A percentile compares a stretch with the other conserved stretches of the same genome.
phyloP scores from a whole-genome alignment of 1,140 invertebrate genomes.

The Brachionus manjavacas region DNA sequence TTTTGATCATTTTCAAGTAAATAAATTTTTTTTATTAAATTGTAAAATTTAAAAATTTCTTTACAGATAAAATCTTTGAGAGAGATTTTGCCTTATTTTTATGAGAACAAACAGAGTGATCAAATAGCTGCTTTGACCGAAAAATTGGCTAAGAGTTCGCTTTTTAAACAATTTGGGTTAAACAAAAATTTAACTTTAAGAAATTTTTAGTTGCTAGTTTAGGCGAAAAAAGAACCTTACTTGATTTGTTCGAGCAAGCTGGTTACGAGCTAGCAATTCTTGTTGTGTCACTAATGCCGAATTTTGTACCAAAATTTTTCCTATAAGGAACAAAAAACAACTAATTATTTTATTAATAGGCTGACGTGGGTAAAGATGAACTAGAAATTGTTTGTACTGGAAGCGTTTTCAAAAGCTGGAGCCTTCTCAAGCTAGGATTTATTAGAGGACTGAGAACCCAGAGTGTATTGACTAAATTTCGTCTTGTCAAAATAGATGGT shows the following conservation, averaged over 20 bases:
- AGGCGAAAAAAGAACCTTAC: conserved; percentile 18
- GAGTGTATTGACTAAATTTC: background rate
- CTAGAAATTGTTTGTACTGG: conserved; percentile 83
- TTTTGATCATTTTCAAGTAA: conserved; percentile 30
- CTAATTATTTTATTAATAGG: background rate
- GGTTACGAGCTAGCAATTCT: conserved; percentile 2
- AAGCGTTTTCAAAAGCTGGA: conserved; percentile 91
- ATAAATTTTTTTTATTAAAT: background rate
- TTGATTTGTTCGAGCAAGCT: conserved; percentile 27
- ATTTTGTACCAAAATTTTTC: background rate
- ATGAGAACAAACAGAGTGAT: conserved; percentile 4
- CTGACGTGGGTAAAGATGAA: conserved; percentile 53
- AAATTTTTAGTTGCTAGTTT: background rate
- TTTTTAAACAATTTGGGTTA: background rate
- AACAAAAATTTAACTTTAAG: background rate
- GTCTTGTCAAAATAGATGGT: background rate
- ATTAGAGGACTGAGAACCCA: background rate
- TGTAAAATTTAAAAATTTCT: background rate
- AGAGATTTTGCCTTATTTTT: conserved; percentile 36
- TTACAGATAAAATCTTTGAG: conserved; percentile 24
- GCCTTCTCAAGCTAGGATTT: conserved; percentile 62
- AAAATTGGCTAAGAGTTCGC: conserved; percentile 23
- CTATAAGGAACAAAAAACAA: background rate
- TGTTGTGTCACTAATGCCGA: background rate
- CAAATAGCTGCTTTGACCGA: conserved; percentile 29